Base-by-base conservation (phyloP, 2,888 invertebrate genomes). In the Pristionchus mayeri region DNA sequence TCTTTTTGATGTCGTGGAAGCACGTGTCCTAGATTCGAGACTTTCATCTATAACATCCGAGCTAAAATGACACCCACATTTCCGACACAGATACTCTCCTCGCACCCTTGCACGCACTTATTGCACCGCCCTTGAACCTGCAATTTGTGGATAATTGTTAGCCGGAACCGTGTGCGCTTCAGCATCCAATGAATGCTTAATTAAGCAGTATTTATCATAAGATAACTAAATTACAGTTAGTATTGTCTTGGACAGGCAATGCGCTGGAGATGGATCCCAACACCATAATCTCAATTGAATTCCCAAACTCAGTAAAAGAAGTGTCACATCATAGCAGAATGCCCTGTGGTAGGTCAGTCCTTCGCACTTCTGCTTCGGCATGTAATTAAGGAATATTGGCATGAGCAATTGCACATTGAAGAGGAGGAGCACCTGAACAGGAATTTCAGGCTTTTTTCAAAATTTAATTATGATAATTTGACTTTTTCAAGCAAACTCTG, bases 301-400 rank as follows among this genome's bases (percentile, higher is more conserved):
- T 57, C 21, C 21, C 7, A 57, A 21, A 44, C 6, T 44, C 44
- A 44, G 13, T 13, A n/a, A n/a, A n/a, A n/a, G n/a, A n/a, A n/a
- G n/a, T 18, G 27, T 4, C 27, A 82, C 81, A 11, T 60, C 24
- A 30, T 63, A 82, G 40, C 81, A 82, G 13, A 63, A 18, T 30
- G 60, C 27, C 4, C 18, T 48, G 44, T 7, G n/a, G 18, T 18
- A 6, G 21, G 16, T 60, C 37, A 71, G 27, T 18, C 85, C 87
- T 7, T 85, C 85, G 67, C 89, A 89, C 3, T 87, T 79, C 34
- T 87, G 88, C 78, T 87, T 87, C 2, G 89, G 89, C 13, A 88
- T 89, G 85, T 88, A 89, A 82, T 89, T 89, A 60, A 89, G 81
- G 86, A 89, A 89, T 50, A 89, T 88, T n/a, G 89, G 89, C 84